Evolutionary conservation across 2,113 vertebrate species (phyloP), one percentile per base, ranked within the genome.

Genomic region (Pangasianodon gigas): DNA sequence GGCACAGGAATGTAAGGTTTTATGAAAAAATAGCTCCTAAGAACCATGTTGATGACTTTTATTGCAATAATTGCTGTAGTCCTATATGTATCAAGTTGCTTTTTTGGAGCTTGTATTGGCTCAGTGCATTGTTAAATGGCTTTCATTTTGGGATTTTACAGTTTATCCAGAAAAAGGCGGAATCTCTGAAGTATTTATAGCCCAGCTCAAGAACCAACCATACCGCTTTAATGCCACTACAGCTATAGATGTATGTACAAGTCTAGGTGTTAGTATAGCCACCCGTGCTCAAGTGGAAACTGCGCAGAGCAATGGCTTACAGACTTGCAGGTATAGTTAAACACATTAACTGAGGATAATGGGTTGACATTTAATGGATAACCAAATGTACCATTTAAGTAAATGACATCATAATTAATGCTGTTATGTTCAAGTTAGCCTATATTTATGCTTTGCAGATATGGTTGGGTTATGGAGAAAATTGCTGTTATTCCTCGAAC

Each of bases 241-340:
- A 14, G 95, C 95, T 13, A 32, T 6, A 46, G 92, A 80, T 0
- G 93, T 95, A 54, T 96, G 96, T 46, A 79, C 69, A 0, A 77
- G 16, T 62, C 91, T 93, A 37, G 92, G 94, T 32, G 91, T 89
- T 85, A 93, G 93, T 80, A 93, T 96, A 8, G 96, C 96, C 0
- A 94, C 93, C 1, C 86, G 0, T 19, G 80, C 16, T 24, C 95
- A 96, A 88, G 85, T 96, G 90, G 79, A 94, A 71, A 84, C n/a
- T 14, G 96, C 95, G 0, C 0, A 92, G 0, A 82, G 46, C 51
- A 77, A n/a, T 0, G 95, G 96, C 3, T 92, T 96, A 89, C 91
- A 96, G 91, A 95, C 92, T 0, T 96, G 96, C 95, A 96, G 94
- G 96, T 96, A 91, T 46, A n/a, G 29, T 37, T 21, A 13, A 32